These are phyloP conservation scores for Petrophora chlorosata DNA, from an alignment of 2,888 invertebrate species.

Conservation along the genomic window DNA sequence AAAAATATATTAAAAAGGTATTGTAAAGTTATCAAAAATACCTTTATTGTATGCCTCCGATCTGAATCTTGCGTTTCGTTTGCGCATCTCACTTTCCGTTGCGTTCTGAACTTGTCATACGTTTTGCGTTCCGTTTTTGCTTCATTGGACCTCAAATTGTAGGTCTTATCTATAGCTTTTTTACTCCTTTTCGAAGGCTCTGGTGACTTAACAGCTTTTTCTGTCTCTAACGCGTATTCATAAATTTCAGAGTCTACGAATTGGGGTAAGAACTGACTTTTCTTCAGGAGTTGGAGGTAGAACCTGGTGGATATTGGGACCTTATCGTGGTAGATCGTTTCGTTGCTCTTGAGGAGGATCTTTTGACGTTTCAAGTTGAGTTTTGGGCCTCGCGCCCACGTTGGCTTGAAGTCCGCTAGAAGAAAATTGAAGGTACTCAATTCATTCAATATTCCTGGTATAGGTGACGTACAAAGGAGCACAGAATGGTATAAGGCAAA, in stretches of 20 bases:
- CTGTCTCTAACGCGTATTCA: constrained; percentile 73
- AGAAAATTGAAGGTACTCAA: constrained; percentile 18
- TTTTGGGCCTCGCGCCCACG: constrained; percentile 46
- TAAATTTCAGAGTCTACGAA: constrained; percentile 65
- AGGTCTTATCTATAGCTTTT: constrained; percentile 57
- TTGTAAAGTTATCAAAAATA: not conserved
- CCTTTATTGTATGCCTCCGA: constrained; percentile 23
- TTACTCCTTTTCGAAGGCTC: constrained; percentile 50
- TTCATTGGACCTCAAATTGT: constrained; percentile 69
- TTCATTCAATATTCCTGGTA: no score
- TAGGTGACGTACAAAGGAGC: no score
- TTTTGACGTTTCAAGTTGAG: constrained; percentile 58
- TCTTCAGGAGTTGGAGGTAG: constrained; percentile 70
- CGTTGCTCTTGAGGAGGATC: constrained; percentile 63
- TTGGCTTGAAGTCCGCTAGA: constrained; percentile 55
- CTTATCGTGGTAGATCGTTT: constrained; percentile 74
- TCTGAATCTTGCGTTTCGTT: constrained; percentile 16
- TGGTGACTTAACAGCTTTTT: constrained; percentile 52
- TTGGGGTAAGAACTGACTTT: constrained; percentile 66
- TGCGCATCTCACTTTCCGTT: constrained; percentile 41
- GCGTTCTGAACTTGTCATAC: constrained; percentile 51
- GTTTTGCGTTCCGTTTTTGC: constrained; percentile 65
- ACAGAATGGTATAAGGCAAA: no score
- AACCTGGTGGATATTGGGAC: constrained; percentile 75
- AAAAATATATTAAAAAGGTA: no score